Conservation (phyloP, 2,797 vertebrate genomes). For the Sylvilagus floridanus region DNA sequence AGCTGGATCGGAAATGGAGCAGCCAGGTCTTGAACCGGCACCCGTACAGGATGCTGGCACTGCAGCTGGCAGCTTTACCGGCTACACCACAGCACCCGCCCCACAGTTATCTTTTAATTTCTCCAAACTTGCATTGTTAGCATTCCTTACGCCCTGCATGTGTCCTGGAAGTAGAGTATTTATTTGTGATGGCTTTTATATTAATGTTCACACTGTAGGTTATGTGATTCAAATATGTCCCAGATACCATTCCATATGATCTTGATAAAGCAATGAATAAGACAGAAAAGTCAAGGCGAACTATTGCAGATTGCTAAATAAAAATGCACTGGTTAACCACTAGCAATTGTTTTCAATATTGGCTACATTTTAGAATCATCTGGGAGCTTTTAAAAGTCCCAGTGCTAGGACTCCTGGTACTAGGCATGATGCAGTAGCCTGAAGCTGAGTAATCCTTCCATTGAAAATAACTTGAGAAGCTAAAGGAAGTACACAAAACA, state of each 20-base stretch:
- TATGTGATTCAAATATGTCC: background rate
- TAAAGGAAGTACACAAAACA: background rate
- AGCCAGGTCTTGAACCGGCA: too few species aligned
- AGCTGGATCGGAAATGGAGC: too few species aligned
- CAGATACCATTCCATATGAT: background rate
- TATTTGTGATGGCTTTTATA: background rate
- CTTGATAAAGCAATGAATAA: background rate
- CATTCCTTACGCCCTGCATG: background rate
- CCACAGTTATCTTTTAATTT: constrained; percentile 9
- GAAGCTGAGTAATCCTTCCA: constrained; percentile 33
- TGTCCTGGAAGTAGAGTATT: background rate
- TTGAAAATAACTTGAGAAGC: constrained; percentile 50
- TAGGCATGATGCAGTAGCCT: background rate
- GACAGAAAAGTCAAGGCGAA: background rate
- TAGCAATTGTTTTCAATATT: background rate
- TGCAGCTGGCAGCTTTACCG: too few species aligned
- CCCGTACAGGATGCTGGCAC: too few species aligned
- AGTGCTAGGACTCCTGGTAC: background rate
- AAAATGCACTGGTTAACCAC: constrained; percentile 14
- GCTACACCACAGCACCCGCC: too few species aligned
- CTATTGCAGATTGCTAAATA: constrained; percentile 12
- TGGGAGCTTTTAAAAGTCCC: background rate
- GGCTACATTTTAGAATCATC: constrained; percentile 8
- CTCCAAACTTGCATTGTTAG: background rate
- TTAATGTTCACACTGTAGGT: background rate